Evolutionary conservation across 2,888 invertebrate genomes (phyloP), one percentile per base, ranked within the genome.

Genomic region (Leptopterna dolabrata): DNA sequence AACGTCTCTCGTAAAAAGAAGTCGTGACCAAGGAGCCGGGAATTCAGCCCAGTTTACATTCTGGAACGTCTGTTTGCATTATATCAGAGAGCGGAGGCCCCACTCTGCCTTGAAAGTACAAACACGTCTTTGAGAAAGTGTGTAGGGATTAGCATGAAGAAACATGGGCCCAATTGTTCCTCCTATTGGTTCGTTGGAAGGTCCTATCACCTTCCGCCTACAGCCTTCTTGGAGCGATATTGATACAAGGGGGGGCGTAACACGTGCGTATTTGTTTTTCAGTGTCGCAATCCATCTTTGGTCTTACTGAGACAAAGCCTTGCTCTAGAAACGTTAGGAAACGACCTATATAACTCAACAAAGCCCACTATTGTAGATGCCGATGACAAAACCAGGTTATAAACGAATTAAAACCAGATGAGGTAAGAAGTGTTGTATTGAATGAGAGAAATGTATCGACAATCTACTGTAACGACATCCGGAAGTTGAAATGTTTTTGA

Each of bases 131-230:
- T 30, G 81, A 51, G 51, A 51, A 51, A 51, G 51, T 51, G 81
- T 81, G 81, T 81, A 81, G 6, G 81, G 81, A 81, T 81, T 81
- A 81, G 81, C 81, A 81, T 81, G 81, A 81, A 81, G 81, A 81
- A 81, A 81, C 81, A 81, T 29, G 63, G 63, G 27, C 81, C 29
- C 24, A 19, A 30, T 73, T 73, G 73, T 73, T 73, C 73, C 73
- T 27, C 19, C 29, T 73, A 63, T 63, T 24, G 63, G 63, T 24
- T 24, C 63, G 19, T 63, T 24, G 63, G 24, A 63, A 63, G 63
- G 63, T 63, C 24, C 63, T 63, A 24, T 11, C 19, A 13, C 63
- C 63, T 63, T 27, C 63, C 63, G 0, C 24, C 63, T 63, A 63
- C 24, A 24, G 24, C 63, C 63, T 63, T 13, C 63, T 63, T 24